Evolutionary conservation across 2,888 invertebrate genomes (phyloP), one percentile per base, ranked within the genome.

Genomic region (Fabriciana adippe): DNA sequence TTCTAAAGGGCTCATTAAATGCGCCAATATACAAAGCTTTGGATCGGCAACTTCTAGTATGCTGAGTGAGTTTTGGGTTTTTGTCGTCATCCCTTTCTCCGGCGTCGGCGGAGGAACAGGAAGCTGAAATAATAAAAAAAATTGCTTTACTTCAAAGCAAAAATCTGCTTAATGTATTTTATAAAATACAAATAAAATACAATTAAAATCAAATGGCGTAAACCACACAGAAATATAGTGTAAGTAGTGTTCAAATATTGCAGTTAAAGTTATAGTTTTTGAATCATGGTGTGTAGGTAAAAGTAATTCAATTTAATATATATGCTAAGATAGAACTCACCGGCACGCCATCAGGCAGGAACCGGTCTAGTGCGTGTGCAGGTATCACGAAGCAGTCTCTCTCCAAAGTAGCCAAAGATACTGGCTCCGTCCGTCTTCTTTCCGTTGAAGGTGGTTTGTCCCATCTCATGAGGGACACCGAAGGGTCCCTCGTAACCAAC

Each of bases 331-430:
- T 11, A 26, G 15, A 55, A 67, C 86, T 79, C 76, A 97, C 97
- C 88, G 97, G 97, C 73, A 97, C 97, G 79, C 97, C 97, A 75
- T 97, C 97, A 73, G 97, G 98, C 79, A 98, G 93, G 90, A 98
- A 98, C 77, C 97, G 94, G 85, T 96, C 96, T 78, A 97, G 93
- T 83, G 97, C 97, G 78, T 97, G 97, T 61, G 97, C 96, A 8
- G 98, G 98, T 86, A 98, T 97, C 85, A 98, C 97, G 91, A 98
- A 98, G 89, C 97, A 98, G 93, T 98, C 98, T 80, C 96, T 94
- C 89, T 97, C 97, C 79, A 97, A 93, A 60, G 96, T 96, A 60
- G 97, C 95, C 78, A 97, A 92, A 5, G 97, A 96, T 70, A 96
- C 95, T 53, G 96, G 96, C 83, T 96, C 96, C 60, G 95, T 84